phyloP scores from a whole-genome alignment of 2,888 invertebrate genomes.

The Eupithecia vulgata region DNA sequence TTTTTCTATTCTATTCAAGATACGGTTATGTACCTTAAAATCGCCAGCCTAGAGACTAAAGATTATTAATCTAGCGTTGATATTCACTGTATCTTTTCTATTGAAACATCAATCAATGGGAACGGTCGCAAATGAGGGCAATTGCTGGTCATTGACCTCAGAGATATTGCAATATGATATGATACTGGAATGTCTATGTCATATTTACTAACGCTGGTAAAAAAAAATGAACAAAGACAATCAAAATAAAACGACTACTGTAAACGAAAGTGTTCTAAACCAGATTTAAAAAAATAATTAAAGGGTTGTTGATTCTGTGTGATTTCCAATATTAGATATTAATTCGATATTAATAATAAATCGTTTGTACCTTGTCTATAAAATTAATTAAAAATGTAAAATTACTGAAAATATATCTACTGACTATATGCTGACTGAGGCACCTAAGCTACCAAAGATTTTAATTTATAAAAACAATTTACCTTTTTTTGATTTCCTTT shows the following conservation, averaged over 20 bases:
- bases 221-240: no score
- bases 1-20: no score
- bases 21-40: no score
- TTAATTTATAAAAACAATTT: neutral
- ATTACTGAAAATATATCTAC: neutral
- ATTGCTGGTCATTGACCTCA: conserved; percentile 48
- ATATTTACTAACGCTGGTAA: no score
- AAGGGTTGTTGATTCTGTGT: no score
- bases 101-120: conserved; percentile 44
- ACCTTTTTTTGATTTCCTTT: neutral
- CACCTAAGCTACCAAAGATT: neutral
- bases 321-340: no score
- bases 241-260: no score
- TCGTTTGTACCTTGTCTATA: no score
- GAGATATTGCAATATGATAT: conserved; percentile 29
- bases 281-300: no score
- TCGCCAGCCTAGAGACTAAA: neutral
- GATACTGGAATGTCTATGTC: neutral
- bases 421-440: neutral
- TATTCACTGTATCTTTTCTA: neutral
- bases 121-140: conserved; percentile 43
- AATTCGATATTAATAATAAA: no score
- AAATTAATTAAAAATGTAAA: no score
- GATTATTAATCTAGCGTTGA: neutral
- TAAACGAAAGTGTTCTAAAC: no score